These are phyloP conservation scores for Epinephelus coioides DNA, from an alignment of 2,797 vertebrate genomes.

Conservation along the genomic window DNA sequence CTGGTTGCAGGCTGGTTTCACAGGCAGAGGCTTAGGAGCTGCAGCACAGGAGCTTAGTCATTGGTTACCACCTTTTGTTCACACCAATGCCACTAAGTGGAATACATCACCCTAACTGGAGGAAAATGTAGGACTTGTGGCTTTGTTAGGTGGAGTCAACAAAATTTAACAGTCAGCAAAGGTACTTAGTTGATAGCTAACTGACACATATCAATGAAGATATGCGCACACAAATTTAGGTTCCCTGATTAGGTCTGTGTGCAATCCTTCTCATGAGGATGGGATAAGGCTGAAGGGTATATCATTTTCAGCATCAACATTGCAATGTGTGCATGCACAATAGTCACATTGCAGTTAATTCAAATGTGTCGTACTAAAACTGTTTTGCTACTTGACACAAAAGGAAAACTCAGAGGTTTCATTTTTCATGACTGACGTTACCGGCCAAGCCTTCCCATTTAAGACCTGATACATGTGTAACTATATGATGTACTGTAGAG, in stretches of 20 bases:
- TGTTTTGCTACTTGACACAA: no score
- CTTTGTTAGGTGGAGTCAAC: neutral
- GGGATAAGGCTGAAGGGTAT: no score
- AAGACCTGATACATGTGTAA: no score
- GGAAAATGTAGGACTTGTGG: neutral
- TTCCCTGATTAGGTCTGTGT: neutral
- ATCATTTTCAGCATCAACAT: no score
- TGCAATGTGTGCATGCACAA: no score
- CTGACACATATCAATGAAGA: neutral
- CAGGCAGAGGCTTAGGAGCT: slow-evolving; percentile 29
- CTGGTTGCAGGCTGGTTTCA: slow-evolving; percentile 47
- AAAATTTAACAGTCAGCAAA: slow-evolving; percentile 14
- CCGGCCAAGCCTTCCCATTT: no score
- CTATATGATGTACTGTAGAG: no score
- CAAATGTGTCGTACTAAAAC: no score
- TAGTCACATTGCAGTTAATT: no score
- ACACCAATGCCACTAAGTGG: slow-evolving; percentile 11
- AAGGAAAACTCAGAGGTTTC: no score
- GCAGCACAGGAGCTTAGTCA: slow-evolving; percentile 27
- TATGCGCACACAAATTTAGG: neutral
- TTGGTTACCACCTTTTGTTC: slow-evolving; percentile 54
- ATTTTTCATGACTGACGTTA: no score
- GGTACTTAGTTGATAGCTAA: neutral
- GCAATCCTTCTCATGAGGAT: neutral
- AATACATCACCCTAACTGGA: slow-evolving; percentile 20